Percentiles rank a stretch among this genome's conserved stretches.
Evolutionary conservation across 2,797 vertebrate genomes (phyloP).

Genomic region (Stomatorhinus walkeri): DNA sequence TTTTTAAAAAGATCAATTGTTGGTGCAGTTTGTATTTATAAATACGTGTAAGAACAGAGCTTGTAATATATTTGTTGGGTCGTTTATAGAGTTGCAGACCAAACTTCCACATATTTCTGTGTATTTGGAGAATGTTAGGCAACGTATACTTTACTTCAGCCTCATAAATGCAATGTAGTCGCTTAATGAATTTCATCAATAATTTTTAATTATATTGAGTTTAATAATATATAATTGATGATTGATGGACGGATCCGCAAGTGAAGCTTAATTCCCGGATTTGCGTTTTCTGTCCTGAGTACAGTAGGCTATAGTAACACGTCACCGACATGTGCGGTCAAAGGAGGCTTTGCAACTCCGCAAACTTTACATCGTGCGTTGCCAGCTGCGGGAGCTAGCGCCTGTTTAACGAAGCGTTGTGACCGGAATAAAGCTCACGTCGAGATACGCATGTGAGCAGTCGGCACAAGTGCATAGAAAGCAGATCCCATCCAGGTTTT

Average conservation of each 20-base stretch:
- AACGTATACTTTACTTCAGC: not conserved
- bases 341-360: not conserved
- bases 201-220: not conserved
- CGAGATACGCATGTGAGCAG: not conserved
- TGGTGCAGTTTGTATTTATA: not conserved
- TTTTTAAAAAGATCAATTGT: not conserved
- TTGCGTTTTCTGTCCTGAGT: not conserved
- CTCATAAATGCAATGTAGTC: not conserved
- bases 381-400: conserved; percentile 15
- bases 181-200: not conserved
- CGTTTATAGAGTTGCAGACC: not conserved
- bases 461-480: not conserved
- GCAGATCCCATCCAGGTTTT: not conserved
- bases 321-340: conserved; percentile 10
- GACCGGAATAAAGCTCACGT: not conserved
- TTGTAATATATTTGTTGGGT: not conserved
- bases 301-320: not conserved
- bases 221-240: not conserved
- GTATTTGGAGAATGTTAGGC: not conserved
- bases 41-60: not conserved
- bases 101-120: not conserved
- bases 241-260: conserved; percentile 4
- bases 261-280: not conserved
- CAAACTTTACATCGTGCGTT: not conserved
- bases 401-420: not conserved